Conservation (phyloP, 2,113 vertebrate genomes). For the Ptilorrhoa leucosticta region DNA sequence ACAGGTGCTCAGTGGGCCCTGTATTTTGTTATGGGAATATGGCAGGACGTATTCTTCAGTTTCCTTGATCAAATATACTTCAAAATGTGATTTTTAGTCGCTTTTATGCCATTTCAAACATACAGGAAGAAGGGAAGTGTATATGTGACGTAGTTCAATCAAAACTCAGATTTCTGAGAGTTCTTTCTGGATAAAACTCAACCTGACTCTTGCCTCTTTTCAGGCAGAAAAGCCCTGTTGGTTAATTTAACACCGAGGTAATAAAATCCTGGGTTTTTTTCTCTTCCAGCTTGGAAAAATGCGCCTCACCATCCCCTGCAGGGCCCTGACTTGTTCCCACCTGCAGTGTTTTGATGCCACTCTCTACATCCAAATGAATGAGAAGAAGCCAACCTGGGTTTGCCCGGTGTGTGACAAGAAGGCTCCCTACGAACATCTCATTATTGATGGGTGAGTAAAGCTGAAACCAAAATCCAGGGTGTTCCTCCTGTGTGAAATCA, state of each 20-base stretch:
- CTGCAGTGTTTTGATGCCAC: conserved; percentile 98
- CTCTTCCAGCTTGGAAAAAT: conserved; percentile 91
- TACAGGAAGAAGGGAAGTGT: not conserved
- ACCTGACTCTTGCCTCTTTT: not conserved
- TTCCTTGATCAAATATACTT: not conserved
- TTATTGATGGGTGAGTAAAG: conserved; percentile 91
- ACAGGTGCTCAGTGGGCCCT: not conserved
- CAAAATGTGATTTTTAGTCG: not conserved
- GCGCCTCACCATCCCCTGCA: conserved; percentile 93
- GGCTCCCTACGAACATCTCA: conserved; percentile 95
- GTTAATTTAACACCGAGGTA: not conserved
- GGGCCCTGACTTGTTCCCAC: conserved; percentile 96
- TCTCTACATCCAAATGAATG: conserved; percentile 98
- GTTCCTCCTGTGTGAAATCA: fast-evolving
- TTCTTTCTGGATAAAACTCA: not conserved
- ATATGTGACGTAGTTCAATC: not conserved
- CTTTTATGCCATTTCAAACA: not conserved
- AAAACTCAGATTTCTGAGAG: not conserved
- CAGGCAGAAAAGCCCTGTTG: not conserved
- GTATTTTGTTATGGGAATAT: fast-evolving
- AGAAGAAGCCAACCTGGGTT: conserved; percentile 99
- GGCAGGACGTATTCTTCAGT: not conserved
- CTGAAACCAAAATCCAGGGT: not conserved
- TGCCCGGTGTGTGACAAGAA: conserved; percentile 99
- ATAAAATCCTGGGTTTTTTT: not conserved